phyloP scores from a whole-genome alignment of 2,113 vertebrate genomes.

The Nicator chloris region DNA sequence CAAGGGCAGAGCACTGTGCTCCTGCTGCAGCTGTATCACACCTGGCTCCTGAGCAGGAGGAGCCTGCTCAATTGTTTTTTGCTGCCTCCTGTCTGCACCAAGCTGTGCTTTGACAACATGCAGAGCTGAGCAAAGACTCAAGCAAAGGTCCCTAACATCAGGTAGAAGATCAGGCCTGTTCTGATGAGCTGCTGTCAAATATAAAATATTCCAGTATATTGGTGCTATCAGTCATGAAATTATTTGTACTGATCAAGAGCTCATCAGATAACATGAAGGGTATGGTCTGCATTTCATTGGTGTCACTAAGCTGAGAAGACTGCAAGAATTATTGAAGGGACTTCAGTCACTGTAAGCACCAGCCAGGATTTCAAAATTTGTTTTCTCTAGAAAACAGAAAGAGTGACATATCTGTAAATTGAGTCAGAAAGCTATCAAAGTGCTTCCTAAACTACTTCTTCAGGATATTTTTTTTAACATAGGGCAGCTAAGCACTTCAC shows the following conservation, averaged over 20 bases:
- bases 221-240: not conserved
- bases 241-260: not conserved
- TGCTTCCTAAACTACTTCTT: not conserved
- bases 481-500: not conserved
- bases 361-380: not conserved
- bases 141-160: not conserved
- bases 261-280: not conserved
- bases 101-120: not conserved
- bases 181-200: not conserved
- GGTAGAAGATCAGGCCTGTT: not conserved
- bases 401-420: not conserved
- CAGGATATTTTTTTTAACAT: not conserved
- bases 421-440: not conserved
- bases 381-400: not conserved
- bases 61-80: too few relatives aligned
- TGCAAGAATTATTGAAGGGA: not conserved
- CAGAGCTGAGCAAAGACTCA: not conserved
- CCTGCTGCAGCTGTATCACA: not conserved
- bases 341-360: not conserved
- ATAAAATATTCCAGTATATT: not conserved
- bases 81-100: not conserved
- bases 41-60: not conserved
- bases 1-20: not conserved
- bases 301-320: not conserved
- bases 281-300: not conserved